Conservation (phyloP, 2,113 vertebrate genomes). For the Myrmophylax atrothorax region DNA sequence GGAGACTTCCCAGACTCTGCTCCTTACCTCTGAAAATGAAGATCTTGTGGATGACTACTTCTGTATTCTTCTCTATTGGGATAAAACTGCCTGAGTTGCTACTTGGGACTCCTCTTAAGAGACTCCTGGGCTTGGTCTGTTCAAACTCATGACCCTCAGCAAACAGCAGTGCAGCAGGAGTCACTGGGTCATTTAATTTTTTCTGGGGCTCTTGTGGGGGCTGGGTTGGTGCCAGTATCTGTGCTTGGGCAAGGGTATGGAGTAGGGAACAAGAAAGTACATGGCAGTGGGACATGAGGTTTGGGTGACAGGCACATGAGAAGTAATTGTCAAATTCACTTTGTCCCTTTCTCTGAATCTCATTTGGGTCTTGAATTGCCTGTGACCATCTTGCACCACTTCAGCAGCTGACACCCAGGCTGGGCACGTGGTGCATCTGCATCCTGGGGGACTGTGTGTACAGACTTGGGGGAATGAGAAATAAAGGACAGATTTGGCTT, state of each 20-base stretch:
- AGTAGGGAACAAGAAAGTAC: background rate
- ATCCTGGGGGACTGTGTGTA: too few relatives aligned
- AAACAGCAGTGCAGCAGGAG: background rate
- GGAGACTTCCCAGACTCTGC: background rate
- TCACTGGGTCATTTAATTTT: background rate
- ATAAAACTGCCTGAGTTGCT: background rate
- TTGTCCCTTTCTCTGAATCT: background rate
- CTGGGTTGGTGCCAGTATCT: background rate
- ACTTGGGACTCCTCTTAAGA: background rate
- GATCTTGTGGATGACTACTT: background rate
- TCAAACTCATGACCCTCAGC: background rate
- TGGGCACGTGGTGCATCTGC: background rate
- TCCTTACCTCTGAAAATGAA: background rate
- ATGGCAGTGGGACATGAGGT: rapidly evolving
- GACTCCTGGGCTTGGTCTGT: background rate
- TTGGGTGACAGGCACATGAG: background rate
- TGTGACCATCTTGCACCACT: background rate
- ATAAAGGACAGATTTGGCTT: background rate
- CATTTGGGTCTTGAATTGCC: background rate
- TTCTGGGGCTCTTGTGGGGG: background rate
- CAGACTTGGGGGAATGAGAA: background rate
- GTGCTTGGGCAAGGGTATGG: background rate
- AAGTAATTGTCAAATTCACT: background rate
- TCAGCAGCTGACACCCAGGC: background rate
- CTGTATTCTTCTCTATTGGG: background rate